Evolutionary conservation across 2,113 vertebrate species (phyloP), one percentile per base, ranked within the genome.

Genomic region (Chaetops frenatus): DNA sequence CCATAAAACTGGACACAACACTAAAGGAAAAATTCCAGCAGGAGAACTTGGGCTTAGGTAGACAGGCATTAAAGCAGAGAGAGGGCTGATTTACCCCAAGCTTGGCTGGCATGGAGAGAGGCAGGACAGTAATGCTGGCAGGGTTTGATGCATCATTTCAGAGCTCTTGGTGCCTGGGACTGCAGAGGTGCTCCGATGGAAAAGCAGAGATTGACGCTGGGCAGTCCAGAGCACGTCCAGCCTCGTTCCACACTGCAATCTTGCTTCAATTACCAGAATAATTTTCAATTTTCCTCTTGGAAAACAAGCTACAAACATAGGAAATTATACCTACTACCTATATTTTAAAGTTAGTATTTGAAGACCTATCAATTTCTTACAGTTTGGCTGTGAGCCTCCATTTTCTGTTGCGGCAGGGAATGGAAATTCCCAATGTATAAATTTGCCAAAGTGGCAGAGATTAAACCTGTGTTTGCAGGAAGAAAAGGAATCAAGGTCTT

Each of bases 181-280:
- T 25, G 50, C 58, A 33, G 71, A 85, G 67, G 5, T 2, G 5
- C 21, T 90, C n/a, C 1, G 7, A n/a, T 5, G 47, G 74, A 45
- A 50, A 45, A 47, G 44, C 9, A 0, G 45, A 66, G 78, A 53
- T 5, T 38, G 67, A 51, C 0, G 0, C 8, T 0, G 0, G 33
- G 54, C 66, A 85, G 24, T 54, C 50, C 87, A 28, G 15, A 3
- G 24, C 47, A 15, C 0, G 0, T 42, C 2, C 50, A 33, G 17
- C 35, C 53, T 50, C 15, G 8, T 53, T 21, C 47, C 76, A 56
- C 71, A 3, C 21, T 11, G 8, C 8, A 28, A 12, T 3, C 23
- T 14, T 25, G 21, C 12, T 57, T 1, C 1, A 62, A 35, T 77
- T 47, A 73, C 7, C 50, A 29, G 35, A 65, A 44, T 24, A 29